phyloP scores from a whole-genome alignment of 1,140 invertebrate genomes.

The Sycobia sp. region DNA sequence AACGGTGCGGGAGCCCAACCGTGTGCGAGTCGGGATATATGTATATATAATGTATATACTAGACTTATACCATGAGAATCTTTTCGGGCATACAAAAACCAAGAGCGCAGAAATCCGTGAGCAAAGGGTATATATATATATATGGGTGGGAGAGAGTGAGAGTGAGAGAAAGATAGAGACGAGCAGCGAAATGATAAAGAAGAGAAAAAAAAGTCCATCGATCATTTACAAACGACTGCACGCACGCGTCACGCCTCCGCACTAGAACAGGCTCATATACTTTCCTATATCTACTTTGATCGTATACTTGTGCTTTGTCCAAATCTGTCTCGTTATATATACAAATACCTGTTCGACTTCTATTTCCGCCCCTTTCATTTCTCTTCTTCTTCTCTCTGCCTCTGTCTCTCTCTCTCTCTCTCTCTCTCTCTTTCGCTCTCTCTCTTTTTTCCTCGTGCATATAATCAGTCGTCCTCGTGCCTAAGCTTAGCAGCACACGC shows the following conservation, averaged over 20 bases:
- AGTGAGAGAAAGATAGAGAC: slow-evolving; percentile 14
- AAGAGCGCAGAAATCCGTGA: too few relatives aligned
- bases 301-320: too few relatives aligned
- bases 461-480: background rate
- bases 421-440: too few relatives aligned
- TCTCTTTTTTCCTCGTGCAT: background rate
- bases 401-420: too few relatives aligned
- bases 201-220: slow-evolving; percentile 47
- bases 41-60: background rate
- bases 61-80: too few relatives aligned
- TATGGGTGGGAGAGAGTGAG: too few relatives aligned
- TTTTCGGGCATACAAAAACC: too few relatives aligned
- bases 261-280: too few relatives aligned
- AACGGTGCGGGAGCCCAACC: too few relatives aligned
- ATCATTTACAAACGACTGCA: slow-evolving; percentile 36
- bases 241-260: slow-evolving; percentile 6
- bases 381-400: too few relatives aligned
- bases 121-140: background rate
- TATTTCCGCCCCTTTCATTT: background rate
- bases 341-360: background rate
- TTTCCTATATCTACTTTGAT: background rate
- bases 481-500: background rate
- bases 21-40: too few relatives aligned
- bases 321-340: too few relatives aligned
- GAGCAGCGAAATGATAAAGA: slow-evolving; percentile 1